A percentile compares a stretch with the other conserved stretches of the same genome.
Evolutionary conservation across 2,888 invertebrate genomes (phyloP).

Genomic region (Meliscaeva auricollis): DNA sequence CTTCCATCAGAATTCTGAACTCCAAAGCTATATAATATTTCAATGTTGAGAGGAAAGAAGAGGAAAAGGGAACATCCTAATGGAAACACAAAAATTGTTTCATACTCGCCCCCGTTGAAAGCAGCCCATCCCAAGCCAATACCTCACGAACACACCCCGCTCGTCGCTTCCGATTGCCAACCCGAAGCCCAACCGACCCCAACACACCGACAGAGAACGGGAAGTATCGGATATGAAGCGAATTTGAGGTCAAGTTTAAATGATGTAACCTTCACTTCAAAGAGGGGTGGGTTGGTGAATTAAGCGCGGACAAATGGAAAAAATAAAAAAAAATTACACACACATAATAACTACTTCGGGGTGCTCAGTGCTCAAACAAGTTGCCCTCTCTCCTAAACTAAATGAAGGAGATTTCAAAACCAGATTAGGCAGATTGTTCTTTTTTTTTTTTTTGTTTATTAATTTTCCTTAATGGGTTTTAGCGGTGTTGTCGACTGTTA

Average conservation of each 20-base stretch:
- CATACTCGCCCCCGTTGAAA: conserved; percentile 37
- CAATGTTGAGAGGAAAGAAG: not conserved
- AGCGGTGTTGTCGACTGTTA: not conserved
- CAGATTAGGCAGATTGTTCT: conserved; percentile 32
- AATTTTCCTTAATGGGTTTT: conserved; percentile 24
- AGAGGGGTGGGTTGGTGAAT: conserved; percentile 21
- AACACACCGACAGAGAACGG: conserved; percentile 9
- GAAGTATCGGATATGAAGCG: conserved; percentile 46
- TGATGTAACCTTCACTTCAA: conserved; percentile 56
- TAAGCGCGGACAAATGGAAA: conserved; percentile 17
- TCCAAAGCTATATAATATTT: conserved; percentile 1
- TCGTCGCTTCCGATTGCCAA: not conserved
- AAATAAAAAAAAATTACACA: not conserved
- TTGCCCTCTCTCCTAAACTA: conserved; percentile 1
- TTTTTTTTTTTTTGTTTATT: conserved; percentile 11
- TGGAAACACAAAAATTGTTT: conserved; percentile 19
- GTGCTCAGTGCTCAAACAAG: conserved; percentile 35
- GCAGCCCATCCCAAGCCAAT: conserved; percentile 38
- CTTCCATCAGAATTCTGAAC: not conserved
- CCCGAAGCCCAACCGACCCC: not conserved
- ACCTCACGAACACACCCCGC: conserved; percentile 24
- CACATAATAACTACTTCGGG: conserved; percentile 16
- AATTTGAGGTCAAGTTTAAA: conserved; percentile 75
- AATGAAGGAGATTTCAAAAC: not conserved
- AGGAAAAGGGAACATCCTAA: conserved; percentile 11